Percentiles rank a stretch among this genome's conserved stretches.
These are phyloP conservation scores for Eulemur mongoz DNA, from an alignment of 2,797 vertebrate species.

Conservation along the genomic window DNA sequence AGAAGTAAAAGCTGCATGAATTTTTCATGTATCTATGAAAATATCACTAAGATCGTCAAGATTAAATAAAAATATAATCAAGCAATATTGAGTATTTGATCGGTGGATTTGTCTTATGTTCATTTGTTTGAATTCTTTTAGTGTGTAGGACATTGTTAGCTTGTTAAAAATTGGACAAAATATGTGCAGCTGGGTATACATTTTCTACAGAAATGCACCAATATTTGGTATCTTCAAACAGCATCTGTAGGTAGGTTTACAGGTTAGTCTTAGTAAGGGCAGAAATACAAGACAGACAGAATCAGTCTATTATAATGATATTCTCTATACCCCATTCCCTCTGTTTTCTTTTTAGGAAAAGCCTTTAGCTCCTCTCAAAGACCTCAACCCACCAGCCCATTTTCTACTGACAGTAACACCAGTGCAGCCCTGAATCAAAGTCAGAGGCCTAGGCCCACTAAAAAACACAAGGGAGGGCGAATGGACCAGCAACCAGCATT, in stretches of 20 bases:
- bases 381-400: slow-evolving; percentile 95
- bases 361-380: slow-evolving; percentile 92
- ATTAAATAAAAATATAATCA: slow-evolving; percentile 31
- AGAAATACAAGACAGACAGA: slow-evolving; percentile 49
- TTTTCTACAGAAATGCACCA: not conserved
- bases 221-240: not conserved
- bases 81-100: not conserved
- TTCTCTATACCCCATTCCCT: slow-evolving; percentile 59
- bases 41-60: not conserved
- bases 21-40: slow-evolving; percentile 23
- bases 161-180: not conserved
- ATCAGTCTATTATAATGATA: slow-evolving; percentile 38
- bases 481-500: slow-evolving; percentile 89
- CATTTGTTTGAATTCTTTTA: not conserved
- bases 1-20: slow-evolving; percentile 23
- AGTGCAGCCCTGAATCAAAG: slow-evolving; percentile 93
- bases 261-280: slow-evolving; percentile 24
- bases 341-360: slow-evolving; percentile 90
- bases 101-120: not conserved
- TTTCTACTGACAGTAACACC: slow-evolving; percentile 96
- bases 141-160: not conserved
- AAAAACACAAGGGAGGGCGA: slow-evolving; percentile 94
- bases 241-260: not conserved
- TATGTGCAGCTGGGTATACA: not conserved
- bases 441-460: slow-evolving; percentile 93